Evolutionary conservation across 2,113 vertebrate species (phyloP).

Genomic region (Hippocampus abdominalis): DNA sequence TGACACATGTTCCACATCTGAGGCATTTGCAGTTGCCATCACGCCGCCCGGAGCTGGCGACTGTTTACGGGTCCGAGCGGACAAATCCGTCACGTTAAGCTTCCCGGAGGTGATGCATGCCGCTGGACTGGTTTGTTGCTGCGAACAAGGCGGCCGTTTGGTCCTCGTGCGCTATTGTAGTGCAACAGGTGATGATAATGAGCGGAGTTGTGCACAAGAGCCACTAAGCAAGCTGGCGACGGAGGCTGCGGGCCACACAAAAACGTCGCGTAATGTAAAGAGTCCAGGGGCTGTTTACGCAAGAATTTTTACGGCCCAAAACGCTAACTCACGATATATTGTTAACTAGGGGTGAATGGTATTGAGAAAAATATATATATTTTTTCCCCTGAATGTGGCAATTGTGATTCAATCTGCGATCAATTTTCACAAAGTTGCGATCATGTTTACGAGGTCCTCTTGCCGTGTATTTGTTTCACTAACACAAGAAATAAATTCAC

Average conservation of each 20-base stretch:
- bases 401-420: too few species aligned
- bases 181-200: constrained; percentile 38
- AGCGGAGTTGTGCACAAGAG: constrained; percentile 24
- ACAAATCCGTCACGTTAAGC: constrained; percentile 51
- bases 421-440: too few species aligned
- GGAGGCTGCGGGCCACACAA: constrained; percentile 10
- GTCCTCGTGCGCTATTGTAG: constrained; percentile 15
- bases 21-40: constrained; percentile 46
- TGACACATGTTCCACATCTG: constrained; percentile 62
- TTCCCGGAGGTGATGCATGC: constrained; percentile 53
- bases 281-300: neutral
- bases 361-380: too few species aligned
- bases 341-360: neutral
- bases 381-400: neutral
- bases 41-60: constrained; percentile 38
- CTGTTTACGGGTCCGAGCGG: constrained; percentile 44
- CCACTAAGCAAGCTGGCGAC: constrained; percentile 21
- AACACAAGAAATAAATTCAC: too few species aligned
- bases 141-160: constrained; percentile 24
- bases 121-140: constrained; percentile 38
- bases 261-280: neutral
- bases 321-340: neutral
- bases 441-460: too few species aligned
- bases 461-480: too few species aligned
- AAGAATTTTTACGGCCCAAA: neutral